Conservation (phyloP, 2,797 vertebrate genomes). For the Anabas testudineus region DNA sequence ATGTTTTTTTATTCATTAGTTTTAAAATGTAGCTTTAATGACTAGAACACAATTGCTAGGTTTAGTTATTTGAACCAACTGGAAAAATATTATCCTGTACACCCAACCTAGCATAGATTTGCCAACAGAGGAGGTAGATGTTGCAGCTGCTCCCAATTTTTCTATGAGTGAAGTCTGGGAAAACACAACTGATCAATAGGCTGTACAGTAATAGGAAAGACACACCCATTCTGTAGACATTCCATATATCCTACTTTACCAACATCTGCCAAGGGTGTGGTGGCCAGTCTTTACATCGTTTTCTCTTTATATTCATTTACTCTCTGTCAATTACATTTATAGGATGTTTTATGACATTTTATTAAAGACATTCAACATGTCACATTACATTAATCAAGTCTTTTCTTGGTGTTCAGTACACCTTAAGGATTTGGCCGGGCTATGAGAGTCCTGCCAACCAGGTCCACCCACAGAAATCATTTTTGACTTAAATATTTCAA, state of each 20-base stretch:
- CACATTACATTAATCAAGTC: conserved; percentile 49
- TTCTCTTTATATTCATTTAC: conserved; percentile 47
- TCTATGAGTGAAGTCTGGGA: conserved; percentile 77
- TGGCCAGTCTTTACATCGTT: conserved; percentile 63
- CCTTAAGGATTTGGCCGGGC: conserved; percentile 42
- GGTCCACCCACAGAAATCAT: conserved; percentile 50
- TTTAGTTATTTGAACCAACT: conserved; percentile 39
- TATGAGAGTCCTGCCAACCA: conserved; percentile 32
- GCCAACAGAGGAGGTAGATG: conserved; percentile 47
- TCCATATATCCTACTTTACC: conserved; percentile 64
- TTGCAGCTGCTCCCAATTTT: conserved; percentile 83
- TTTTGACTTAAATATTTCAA: conserved; percentile 42
- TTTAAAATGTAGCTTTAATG: background rate
- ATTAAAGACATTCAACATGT: conserved; percentile 64
- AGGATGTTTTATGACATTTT: conserved; percentile 53
- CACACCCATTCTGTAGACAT: conserved; percentile 69
- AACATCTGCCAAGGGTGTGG: conserved; percentile 77
- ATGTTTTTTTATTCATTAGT: background rate
- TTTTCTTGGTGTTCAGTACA: conserved; percentile 43
- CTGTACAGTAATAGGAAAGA: conserved; percentile 61
- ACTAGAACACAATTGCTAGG: conserved; percentile 4
- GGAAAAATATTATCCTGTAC: conserved; percentile 48
- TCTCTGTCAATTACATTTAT: conserved; percentile 48
- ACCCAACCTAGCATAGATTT: conserved; percentile 54
- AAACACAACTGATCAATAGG: conserved; percentile 80